Base-by-base conservation (phyloP, 1,140 invertebrate genomes). In the Cephus cinctus region DNA sequence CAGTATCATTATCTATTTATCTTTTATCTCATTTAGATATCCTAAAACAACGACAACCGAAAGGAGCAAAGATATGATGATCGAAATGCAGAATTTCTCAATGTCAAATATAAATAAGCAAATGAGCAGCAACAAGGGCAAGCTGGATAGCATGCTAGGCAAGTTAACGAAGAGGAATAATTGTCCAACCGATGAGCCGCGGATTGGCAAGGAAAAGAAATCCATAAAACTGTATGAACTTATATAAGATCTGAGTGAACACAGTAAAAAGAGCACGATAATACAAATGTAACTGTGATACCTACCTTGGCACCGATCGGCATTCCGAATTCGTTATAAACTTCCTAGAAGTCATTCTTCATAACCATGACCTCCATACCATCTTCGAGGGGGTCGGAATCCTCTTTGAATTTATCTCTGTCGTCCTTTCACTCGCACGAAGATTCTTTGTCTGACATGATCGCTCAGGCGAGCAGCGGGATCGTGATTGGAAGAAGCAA, bases 141-240 rank as follows among this genome's bases (percentile, higher is more conserved):
- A 90, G 73, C 73, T 93, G 11, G 89, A 93, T 61, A 89, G 90
- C 59, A 92, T 89, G 56, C 75, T 92, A 8, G 86, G 84, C 16
- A 91, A 89, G 69, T 75, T 92, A 5, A 91, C 90, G 87, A 92
- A 92, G 60, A 83, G 88, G 52, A 92, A 92, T 61, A 90, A 90
- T 81, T 88, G 86, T 65, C 82, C 85, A 19, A 54, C 61, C 4
- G 75, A 78, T 76, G 88, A 88, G 65, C 86, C 88, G 16, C 79
- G 87, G 11, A 78, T 89, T 45, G 88, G 88, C 38, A 92, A 94
- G 73, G 90, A 93, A 60, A 94, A 94, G 77, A 93, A 92, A 63
- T 82, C 90, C 9, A 83, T 88, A 51, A 95, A 95, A 70, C 71
- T 94, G 15, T 91, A 94, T 70, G 91, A 94, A 76, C 94, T 94